These are phyloP conservation scores for Notechis scutatus DNA, from an alignment of 2,113 vertebrate species.

Conservation along the genomic window DNA sequence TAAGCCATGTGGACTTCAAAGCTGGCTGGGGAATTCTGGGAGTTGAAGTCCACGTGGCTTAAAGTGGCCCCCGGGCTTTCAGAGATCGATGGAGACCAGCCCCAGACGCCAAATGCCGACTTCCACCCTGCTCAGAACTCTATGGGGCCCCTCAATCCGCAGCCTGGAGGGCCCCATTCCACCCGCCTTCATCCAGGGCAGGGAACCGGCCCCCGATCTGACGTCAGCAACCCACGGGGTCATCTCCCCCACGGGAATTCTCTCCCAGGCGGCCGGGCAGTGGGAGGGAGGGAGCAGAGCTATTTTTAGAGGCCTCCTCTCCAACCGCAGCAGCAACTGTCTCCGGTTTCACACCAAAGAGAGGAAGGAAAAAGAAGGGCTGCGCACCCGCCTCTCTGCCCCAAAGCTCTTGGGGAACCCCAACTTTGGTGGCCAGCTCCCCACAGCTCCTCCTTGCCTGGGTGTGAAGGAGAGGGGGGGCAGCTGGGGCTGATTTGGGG, in stretches of 20 bases:
- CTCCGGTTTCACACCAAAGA: constrained; percentile 12
- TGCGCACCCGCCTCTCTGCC: neutral
- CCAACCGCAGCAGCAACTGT: neutral
- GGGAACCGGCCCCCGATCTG: neutral
- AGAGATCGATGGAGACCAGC: neutral
- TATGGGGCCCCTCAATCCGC: neutral
- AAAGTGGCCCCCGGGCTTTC: neutral
- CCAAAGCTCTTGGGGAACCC: neutral
- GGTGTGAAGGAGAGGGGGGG: neutral
- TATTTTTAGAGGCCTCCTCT: constrained; percentile 23
- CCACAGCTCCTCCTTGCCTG: neutral
- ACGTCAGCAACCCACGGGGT: neutral
- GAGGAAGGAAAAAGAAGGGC: neutral
- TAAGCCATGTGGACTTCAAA: too few species aligned
- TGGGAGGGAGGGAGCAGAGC: neutral
- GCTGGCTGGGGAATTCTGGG: too few species aligned
- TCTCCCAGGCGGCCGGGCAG: neutral
- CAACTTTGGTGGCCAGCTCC: too few species aligned
- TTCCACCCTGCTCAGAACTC: neutral
- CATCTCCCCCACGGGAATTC: constrained; percentile 4
- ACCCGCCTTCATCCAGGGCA: neutral
- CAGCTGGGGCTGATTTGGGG: neutral
- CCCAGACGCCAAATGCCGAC: neutral
- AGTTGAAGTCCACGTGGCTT: neutral
- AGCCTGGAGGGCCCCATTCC: neutral